A percentile compares a stretch with the other conserved stretches of the same genome.
Evolutionary conservation across 2,113 vertebrate genomes (phyloP).

Genomic region (Erythrocercus mccallii): DNA sequence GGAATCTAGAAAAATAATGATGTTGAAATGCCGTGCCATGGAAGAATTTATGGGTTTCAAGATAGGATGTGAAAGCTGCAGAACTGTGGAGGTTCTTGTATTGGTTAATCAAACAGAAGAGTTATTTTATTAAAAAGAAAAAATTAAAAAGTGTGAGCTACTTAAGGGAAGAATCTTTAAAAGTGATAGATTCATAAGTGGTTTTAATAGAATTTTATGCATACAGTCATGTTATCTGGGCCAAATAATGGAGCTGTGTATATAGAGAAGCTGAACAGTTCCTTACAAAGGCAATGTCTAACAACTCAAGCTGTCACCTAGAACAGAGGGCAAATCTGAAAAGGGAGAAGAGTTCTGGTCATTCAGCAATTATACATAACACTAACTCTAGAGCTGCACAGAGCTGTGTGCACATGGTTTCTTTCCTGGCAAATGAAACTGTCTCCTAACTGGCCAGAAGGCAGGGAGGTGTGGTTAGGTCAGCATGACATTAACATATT

Average conservation of each 20-base stretch:
- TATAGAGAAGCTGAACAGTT: background rate
- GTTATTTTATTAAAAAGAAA: background rate
- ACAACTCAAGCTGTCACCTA: background rate
- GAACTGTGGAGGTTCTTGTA: background rate
- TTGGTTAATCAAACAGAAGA: background rate
- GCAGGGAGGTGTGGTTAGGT: background rate
- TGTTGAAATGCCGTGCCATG: background rate
- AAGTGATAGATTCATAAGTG: background rate
- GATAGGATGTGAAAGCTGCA: background rate
- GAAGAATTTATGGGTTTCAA: background rate
- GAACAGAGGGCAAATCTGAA: background rate
- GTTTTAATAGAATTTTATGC: background rate
- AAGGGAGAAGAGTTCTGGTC: background rate
- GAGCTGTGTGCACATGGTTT: fast-evolving
- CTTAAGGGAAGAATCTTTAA: background rate
- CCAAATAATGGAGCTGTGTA: background rate
- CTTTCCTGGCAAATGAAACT: background rate
- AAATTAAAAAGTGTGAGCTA: background rate
- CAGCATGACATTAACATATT: background rate
- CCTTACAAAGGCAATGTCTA: background rate
- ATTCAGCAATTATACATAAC: background rate
- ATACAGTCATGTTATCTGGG: background rate
- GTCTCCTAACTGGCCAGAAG: background rate
- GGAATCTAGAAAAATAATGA: background rate
- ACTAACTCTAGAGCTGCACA: background rate